Base-by-base conservation (phyloP, 2,797 vertebrate genomes). In the Neomorphus geoffroyi region DNA sequence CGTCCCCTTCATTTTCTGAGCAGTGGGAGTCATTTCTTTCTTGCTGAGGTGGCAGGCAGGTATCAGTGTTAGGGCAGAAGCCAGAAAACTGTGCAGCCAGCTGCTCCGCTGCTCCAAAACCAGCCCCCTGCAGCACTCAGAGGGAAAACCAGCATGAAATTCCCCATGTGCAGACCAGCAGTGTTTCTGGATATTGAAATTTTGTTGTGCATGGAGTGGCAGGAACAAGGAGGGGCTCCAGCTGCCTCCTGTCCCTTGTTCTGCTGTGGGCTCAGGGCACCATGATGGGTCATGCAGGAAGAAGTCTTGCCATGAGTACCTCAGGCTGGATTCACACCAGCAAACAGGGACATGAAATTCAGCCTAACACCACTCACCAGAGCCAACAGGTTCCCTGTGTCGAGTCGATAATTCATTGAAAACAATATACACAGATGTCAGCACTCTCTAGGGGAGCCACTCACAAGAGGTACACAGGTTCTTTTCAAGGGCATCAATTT, bases 401-500 rank as follows among this genome's bases (percentile, higher is more conserved):
- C 1, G 56, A 50, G 71, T 26, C 78, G 86, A 64, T 87, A 93
- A 93, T 87, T 86, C 11, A 85, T 85, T 89, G 64, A 50, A 71
- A 71, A 85, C 81, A 85, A 65, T 69, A 46, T n/a, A 69, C 43
- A 64, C 60, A 64, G 75, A 88, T 58, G 90, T 91, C 94, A 85
- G 61, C 60, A 11, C 64, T 82, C 74, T 80, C 71, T 26, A 30
- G 37, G 57, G 35, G 33, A 77, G 53, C 79, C 21, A 18, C 50
- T 93, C 67, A 33, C 64, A 86, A 91, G 56, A 41, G 56, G 35
- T 13, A 48, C 51, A 21, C 41, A 58, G 71, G 45, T 80, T 86
- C 48, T 73, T 93, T 64, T 94, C 88, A 91, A 92, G 86, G 73
- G 64, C 48, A 60, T 43, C 33, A 43, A 54, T 95, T 89, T 87